Percentiles rank a stretch among this genome's conserved stretches.
These are phyloP conservation scores for Enteromius viviparus DNA, from an alignment of 2,797 vertebrate genomes.

Conservation along the genomic window DNA sequence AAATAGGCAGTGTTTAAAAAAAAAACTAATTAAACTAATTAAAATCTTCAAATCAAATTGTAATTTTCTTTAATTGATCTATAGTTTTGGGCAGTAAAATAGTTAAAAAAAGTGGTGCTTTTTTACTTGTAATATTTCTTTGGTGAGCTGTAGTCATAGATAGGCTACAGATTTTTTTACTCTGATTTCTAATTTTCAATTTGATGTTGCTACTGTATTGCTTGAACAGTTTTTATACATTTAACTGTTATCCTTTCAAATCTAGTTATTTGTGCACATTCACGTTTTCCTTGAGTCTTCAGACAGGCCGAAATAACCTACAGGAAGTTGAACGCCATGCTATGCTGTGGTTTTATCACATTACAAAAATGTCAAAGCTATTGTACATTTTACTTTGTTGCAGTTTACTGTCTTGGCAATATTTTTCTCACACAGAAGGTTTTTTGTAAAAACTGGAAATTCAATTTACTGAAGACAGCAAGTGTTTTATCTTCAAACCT, in stretches of 20 bases:
- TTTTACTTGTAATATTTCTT: not conserved
- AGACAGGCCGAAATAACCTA: constrained; percentile 60
- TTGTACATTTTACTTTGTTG: constrained; percentile 51
- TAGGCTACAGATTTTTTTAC: not conserved
- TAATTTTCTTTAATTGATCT: not conserved
- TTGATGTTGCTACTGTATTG: not conserved
- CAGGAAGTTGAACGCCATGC: constrained; percentile 58
- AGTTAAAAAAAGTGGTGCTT: not conserved
- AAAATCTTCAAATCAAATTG: not conserved
- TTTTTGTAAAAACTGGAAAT: constrained; percentile 55
- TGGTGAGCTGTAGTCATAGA: not conserved
- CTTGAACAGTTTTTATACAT: not conserved
- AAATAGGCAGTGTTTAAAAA: too few relatives aligned
- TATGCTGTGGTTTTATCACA: constrained; percentile 62
- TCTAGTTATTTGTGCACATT: constrained; percentile 34
- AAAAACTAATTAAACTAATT: too few relatives aligned
- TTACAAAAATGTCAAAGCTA: constrained; percentile 65
- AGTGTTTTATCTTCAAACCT: constrained; percentile 36
- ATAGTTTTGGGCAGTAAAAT: too few relatives aligned
- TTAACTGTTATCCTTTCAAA: constrained; percentile 32
- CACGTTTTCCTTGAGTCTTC: constrained; percentile 52
- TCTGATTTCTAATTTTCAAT: not conserved
- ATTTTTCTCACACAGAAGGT: constrained; percentile 19
- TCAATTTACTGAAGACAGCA: constrained; percentile 64
- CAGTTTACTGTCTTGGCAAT: constrained; percentile 26